Evolutionary conservation across 2,797 vertebrate genomes (phyloP).

Genomic region (Distichodus sexfasciatus): DNA sequence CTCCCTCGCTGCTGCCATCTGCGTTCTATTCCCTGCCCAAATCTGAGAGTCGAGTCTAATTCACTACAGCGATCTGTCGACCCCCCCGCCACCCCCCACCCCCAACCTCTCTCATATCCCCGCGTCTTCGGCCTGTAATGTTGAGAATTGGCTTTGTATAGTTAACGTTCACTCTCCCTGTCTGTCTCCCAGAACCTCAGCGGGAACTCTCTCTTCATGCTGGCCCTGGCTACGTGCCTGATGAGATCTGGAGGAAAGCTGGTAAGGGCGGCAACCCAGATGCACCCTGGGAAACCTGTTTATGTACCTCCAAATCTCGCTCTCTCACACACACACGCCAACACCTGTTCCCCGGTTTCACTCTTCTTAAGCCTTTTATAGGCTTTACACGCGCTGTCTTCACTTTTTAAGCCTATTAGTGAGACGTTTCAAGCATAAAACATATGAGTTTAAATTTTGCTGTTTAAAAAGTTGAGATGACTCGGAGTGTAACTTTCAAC

Average conservation of each 20-base stretch:
- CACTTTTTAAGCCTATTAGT: background rate
- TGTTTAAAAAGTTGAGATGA: background rate
- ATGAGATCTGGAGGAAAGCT: slow-evolving; percentile 99
- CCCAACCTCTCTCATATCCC: too few species aligned
- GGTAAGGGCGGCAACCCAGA: slow-evolving; percentile 74
- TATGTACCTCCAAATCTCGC: slow-evolving; percentile 1
- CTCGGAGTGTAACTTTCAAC: background rate
- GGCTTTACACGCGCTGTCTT: background rate
- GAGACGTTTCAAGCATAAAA: background rate
- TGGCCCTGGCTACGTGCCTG: slow-evolving; percentile 90
- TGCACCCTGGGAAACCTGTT: slow-evolving; percentile 47
- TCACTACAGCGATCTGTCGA: background rate
- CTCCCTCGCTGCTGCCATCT: slow-evolving; percentile 66
- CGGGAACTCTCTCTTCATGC: slow-evolving; percentile 86
- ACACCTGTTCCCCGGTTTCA: slow-evolving; percentile 36
- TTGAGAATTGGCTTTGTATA: background rate
- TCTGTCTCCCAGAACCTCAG: slow-evolving; percentile 79
- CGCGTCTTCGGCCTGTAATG: background rate
- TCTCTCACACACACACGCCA: too few species aligned
- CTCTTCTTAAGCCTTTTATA: background rate
- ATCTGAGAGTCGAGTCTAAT: slow-evolving; percentile 3
- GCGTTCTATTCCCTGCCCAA: slow-evolving; percentile 44
- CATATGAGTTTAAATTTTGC: too few species aligned
- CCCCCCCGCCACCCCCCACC: background rate
- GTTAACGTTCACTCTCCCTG: slow-evolving; percentile 35